Evolutionary conservation across 1,140 invertebrate species (phyloP).

Genomic region (Drosophila jambulina): DNA sequence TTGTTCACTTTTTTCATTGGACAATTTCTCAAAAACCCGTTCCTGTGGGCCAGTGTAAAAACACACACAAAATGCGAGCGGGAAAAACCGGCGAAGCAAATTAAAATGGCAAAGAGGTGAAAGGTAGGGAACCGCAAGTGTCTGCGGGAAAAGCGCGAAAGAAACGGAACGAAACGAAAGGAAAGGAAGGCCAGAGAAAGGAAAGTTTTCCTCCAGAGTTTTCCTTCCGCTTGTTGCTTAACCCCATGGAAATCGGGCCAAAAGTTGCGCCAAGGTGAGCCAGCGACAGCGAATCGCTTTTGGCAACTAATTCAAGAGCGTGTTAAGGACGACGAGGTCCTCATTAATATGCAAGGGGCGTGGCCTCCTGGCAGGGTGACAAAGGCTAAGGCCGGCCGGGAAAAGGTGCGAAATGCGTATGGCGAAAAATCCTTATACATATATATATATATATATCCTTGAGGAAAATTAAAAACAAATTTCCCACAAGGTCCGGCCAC

Average conservation of each 20-base stretch:
- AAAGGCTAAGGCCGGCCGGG: conserved; percentile 10
- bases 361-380: conserved; percentile 32
- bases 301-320: conserved; percentile 79
- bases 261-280: conserved; percentile 67
- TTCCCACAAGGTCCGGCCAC: conserved; percentile 20
- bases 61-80: conserved; percentile 2
- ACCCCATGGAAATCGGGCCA: conserved; percentile 45
- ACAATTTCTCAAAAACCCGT: not conserved
- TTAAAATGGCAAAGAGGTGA: conserved; percentile 59
- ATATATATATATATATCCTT: not conserved
- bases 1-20: not conserved
- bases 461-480: conserved; percentile 42
- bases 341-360: conserved; percentile 70
- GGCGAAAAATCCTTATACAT: conserved; percentile 2
- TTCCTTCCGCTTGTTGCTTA: conserved; percentile 37
- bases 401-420: conserved; percentile 24
- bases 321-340: conserved; percentile 70
- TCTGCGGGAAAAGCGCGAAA: conserved; percentile 28
- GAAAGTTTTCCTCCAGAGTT: conserved; percentile 9
- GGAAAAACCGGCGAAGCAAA: conserved; percentile 50
- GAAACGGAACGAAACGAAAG: not conserved
- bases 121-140: conserved; percentile 58
- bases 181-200: conserved; percentile 1
- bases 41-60: conserved; percentile 4
- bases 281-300: conserved; percentile 36